Base-by-base conservation (phyloP, 1,140 invertebrate genomes). In the Ostrea denselamellosa region DNA sequence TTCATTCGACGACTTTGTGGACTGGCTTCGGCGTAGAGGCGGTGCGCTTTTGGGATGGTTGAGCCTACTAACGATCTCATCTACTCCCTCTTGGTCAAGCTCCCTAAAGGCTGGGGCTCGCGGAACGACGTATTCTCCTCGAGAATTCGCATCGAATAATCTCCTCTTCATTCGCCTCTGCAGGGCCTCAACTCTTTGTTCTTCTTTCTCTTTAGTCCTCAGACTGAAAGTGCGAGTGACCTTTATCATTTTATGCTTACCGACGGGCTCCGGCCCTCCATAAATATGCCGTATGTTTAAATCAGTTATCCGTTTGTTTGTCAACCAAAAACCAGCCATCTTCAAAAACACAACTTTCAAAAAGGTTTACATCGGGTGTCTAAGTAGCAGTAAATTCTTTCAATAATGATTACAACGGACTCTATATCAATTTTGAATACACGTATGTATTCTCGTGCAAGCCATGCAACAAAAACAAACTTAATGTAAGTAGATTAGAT, bases 401-500 rank as follows among this genome's bases (percentile, higher is more conserved):
- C 56, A 44, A 44, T 44, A 44, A 44, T 44, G 56, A 62, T 62
- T 62, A 19, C n/a, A 19, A 62, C 56, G 56, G n/a, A 62, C 17
- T 17, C n/a, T 62, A 14, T 17, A 12, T 62, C n/a, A 62, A 5
- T 62, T 12, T n/a, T 17, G 56, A 19, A 17, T 62, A 58, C 56
- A 12, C 56, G 34, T 58, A 19, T 14, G n/a, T 3, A n/a, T 19
- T 62, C 17, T 77, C 17, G 28, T 77, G 68, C 68, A 77, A 77
- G 12, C 28, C 25, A 25, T 77, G 25, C 25, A 34, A 34, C 68
- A 34, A 34, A 77, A 77, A 77, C 68, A 77, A 34, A 77, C 34
- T 77, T 77, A 77, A 25, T 77, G 68, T 77, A 77, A 77, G 68
- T 28, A 77, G 68, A 77, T 77, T 77, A 77, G 28, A 77, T 77